phyloP scores from a whole-genome alignment of 2,888 invertebrate species.

The Epicampocera succincta region DNA sequence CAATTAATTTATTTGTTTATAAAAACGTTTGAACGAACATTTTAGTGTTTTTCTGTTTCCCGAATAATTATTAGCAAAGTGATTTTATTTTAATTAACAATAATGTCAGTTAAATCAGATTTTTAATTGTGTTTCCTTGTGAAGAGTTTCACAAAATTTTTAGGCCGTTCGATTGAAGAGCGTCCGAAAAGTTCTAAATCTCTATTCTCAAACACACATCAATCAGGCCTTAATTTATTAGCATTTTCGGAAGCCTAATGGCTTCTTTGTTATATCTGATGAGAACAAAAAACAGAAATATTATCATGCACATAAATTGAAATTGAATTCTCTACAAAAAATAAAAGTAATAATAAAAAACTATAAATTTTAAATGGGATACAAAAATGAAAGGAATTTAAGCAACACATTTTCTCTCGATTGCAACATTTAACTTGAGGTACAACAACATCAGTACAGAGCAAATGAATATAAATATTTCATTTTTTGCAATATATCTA shows the following conservation, averaged over 20 bases:
- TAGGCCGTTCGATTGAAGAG: no score
- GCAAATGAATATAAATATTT: constrained; percentile 64
- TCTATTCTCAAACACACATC: no score
- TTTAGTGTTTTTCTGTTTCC: no score
- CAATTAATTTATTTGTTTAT: no score
- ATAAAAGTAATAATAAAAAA: neutral
- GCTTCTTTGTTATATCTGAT: constrained; percentile 7
- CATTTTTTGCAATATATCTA: constrained; percentile 64
- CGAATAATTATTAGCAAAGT: no score
- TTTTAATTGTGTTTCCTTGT: no score
- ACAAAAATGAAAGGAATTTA: neutral
- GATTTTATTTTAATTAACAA: no score
- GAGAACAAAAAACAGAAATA: neutral
- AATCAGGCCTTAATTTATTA: neutral
- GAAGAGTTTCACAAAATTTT: no score
- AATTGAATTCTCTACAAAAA: constrained; percentile 2
- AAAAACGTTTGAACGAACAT: no score
- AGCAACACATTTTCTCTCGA: constrained; percentile 31
- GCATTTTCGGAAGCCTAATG: neutral
- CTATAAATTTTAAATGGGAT: constrained; percentile 38
- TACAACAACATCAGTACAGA: constrained; percentile 12
- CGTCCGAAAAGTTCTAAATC: no score
- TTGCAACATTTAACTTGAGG: constrained; percentile 54
- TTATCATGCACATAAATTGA: constrained; percentile 2
- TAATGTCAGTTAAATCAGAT: no score